These are phyloP conservation scores for Pycnonotus jocosus DNA, from an alignment of 2,113 vertebrate species.

Conservation along the genomic window DNA sequence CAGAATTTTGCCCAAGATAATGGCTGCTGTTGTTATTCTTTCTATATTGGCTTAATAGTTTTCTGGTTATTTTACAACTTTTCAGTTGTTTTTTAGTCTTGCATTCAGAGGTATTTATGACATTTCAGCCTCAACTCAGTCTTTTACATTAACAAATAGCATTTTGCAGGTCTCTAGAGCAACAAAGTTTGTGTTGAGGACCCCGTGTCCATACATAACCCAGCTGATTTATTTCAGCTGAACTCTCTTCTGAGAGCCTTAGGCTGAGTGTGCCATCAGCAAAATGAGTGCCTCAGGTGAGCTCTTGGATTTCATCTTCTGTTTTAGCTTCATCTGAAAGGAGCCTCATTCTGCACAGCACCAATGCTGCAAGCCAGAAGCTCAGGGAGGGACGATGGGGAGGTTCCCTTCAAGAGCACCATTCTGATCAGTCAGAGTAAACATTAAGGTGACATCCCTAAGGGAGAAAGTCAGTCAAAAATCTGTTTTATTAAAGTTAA, in stretches of 20 bases:
- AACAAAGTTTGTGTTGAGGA: background rate
- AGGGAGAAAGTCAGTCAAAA: background rate
- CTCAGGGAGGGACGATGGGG: background rate
- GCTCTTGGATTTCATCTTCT: background rate
- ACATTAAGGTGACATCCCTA: background rate
- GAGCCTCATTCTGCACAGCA: background rate
- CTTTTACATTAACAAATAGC: background rate
- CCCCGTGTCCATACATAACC: accelerated
- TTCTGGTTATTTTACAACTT: background rate
- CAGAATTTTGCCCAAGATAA: background rate
- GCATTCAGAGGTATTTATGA: background rate
- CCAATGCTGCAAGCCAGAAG: background rate
- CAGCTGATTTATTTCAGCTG: background rate
- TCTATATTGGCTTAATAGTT: background rate
- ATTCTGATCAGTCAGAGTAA: background rate
- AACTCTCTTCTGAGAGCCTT: background rate
- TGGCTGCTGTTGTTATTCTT: background rate
- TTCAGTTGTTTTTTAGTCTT: background rate
- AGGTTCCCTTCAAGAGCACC: background rate
- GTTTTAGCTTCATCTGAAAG: background rate
- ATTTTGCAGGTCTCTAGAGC: background rate
- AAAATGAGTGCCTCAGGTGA: background rate
- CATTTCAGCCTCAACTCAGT: background rate
- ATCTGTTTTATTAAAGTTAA: background rate
- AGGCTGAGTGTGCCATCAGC: background rate